A percentile compares a stretch with the other conserved stretches of the same genome.
Conservation (phyloP, 2,113 vertebrate species). For the Gopherus flavomarginatus region DNA sequence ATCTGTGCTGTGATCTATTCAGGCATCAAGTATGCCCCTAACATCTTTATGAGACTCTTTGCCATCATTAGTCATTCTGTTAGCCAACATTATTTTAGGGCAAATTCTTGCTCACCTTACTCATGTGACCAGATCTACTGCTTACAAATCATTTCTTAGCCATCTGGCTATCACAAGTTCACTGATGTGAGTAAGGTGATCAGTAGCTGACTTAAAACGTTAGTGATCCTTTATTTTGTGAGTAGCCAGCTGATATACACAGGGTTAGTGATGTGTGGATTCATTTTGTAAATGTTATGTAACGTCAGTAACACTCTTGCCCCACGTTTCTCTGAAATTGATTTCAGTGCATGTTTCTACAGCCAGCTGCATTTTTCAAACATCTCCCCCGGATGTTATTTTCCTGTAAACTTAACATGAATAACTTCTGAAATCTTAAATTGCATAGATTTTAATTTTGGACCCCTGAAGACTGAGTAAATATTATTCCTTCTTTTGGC, state of each 20-base stretch:
- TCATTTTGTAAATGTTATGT: neutral
- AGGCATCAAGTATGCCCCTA: neutral
- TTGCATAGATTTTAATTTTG: rapidly evolving
- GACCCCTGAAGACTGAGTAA: neutral
- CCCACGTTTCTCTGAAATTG: neutral
- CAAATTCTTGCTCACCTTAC: neutral
- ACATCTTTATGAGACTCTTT: neutral
- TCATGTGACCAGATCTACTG: neutral
- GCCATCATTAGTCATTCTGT: neutral
- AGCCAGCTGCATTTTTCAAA: rapidly evolving
- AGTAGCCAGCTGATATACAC: neutral
- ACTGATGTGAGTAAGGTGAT: neutral
- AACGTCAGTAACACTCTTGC: neutral
- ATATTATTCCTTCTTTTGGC: neutral
- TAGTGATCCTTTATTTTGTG: neutral
- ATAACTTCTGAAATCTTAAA: neutral
- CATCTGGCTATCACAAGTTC: neutral
- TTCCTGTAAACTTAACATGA: neutral
- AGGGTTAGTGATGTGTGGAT: neutral
- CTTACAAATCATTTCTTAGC: neutral
- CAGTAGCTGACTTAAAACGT: neutral
- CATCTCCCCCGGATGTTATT: neutral
- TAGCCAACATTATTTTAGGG: neutral
- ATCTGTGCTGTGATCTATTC: neutral
- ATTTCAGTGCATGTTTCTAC: neutral